These are phyloP conservation scores for Pammene fasciana DNA, from an alignment of 2,888 invertebrate species.

Conservation along the genomic window DNA sequence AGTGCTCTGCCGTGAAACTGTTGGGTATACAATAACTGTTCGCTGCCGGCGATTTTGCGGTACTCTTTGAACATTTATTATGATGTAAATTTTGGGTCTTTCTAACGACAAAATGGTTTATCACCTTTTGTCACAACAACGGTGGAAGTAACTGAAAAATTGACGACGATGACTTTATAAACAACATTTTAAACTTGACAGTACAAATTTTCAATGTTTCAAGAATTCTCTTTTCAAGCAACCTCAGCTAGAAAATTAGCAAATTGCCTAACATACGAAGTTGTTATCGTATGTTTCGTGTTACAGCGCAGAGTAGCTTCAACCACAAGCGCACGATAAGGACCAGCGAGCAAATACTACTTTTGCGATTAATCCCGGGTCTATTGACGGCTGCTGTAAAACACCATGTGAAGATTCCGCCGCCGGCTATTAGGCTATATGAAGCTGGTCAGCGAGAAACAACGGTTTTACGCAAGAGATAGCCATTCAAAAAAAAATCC, in stretches of 20 bases:
- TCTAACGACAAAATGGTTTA: background rate
- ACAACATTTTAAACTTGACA: too few relatives aligned
- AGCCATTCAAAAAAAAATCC: background rate
- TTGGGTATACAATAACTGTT: conserved; percentile 58
- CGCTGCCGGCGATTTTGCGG: conserved; percentile 35
- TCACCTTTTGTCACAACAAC: too few relatives aligned
- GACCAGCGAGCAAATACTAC: conserved; percentile 47
- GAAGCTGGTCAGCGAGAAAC: conserved; percentile 61
- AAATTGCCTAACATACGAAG: background rate
- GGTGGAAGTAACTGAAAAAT: too few relatives aligned
- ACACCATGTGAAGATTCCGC: conserved; percentile 72
- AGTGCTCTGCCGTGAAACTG: conserved; percentile 63
- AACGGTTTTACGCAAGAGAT: conserved; percentile 50
- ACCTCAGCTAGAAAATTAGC: background rate
- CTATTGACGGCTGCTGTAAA: conserved; percentile 70
- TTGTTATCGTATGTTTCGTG: conserved; percentile 5
- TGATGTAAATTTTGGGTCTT: background rate
- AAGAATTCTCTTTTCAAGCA: background rate
- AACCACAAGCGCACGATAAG: conserved; percentile 38
- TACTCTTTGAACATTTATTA: conserved; percentile 6
- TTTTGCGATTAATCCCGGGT: conserved; percentile 60
- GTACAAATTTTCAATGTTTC: background rate
- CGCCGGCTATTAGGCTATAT: conserved; percentile 68
- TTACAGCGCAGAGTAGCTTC: background rate
- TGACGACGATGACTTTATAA: too few relatives aligned